phyloP scores from a whole-genome alignment of 2,888 invertebrate genomes.

The Ephialtes manifestator region DNA sequence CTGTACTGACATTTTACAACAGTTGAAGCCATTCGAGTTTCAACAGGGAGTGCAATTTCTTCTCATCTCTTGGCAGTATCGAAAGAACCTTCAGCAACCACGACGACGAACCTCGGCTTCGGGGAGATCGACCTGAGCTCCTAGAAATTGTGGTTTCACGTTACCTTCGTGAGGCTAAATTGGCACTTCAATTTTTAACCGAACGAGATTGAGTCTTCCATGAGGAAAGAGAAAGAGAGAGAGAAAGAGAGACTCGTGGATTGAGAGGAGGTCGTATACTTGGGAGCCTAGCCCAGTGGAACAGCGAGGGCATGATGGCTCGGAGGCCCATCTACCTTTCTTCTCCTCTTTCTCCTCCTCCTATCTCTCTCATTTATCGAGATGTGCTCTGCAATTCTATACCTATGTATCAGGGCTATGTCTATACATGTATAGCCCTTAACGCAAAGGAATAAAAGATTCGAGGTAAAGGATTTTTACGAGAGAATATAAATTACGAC shows the following conservation, averaged over 20 bases:
- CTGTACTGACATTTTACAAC: background rate
- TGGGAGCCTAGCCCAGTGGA: conserved; percentile 35
- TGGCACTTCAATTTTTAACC: conserved; percentile 62
- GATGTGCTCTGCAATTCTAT: conserved; percentile 29
- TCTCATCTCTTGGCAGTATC: background rate
- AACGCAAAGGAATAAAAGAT: conserved; percentile 27
- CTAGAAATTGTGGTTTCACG: conserved; percentile 39
- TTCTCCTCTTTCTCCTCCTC: background rate
- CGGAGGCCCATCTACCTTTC: conserved; percentile 32
- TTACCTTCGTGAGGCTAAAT: conserved; percentile 48
- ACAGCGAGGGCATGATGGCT: conserved; percentile 32
- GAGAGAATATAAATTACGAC: conserved; percentile 28
- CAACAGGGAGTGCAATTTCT: background rate
- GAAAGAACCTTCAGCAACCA: conserved; percentile 6
- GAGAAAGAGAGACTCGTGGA: conserved; percentile 37
- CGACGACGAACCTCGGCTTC: conserved; percentile 10
- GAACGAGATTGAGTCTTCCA: conserved; percentile 59
- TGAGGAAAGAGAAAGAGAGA: conserved; percentile 45
- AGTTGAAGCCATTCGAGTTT: background rate
- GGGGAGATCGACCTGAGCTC: conserved; percentile 21
- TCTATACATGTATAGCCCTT: background rate
- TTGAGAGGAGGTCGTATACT: conserved; percentile 36
- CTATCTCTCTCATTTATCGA: conserved; percentile 46
- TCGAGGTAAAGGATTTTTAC: conserved; percentile 15
- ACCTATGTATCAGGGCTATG: background rate